These are phyloP conservation scores for Zaprionus tsacasi DNA, from an alignment of 1,140 invertebrate genomes.

Conservation along the genomic window DNA sequence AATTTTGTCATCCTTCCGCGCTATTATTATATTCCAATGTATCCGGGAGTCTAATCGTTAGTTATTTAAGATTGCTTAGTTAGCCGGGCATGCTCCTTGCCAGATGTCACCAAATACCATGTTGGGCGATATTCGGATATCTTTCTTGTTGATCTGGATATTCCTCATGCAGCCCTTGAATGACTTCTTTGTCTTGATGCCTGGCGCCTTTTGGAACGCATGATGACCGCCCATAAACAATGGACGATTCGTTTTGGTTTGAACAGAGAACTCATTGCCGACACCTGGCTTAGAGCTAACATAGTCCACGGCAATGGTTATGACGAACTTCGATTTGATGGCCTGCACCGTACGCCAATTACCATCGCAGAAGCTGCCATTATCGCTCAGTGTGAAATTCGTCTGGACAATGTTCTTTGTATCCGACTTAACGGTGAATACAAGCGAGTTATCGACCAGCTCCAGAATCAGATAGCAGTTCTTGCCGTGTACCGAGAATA, in stretches of 20 bases:
- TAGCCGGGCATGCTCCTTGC: conserved; percentile 89
- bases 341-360: conserved; percentile 91
- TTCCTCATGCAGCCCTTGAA: conserved; percentile 94
- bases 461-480: conserved; percentile 94
- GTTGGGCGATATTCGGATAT: conserved; percentile 86
- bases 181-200: conserved; percentile 87
- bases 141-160: conserved; percentile 87
- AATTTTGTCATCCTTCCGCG: conserved; percentile 36
- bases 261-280: conserved; percentile 87
- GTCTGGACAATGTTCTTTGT: conserved; percentile 90
- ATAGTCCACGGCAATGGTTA: conserved; percentile 73
- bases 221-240: conserved; percentile 96
- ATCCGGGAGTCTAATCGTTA: conserved; percentile 21
- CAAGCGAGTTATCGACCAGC: conserved; percentile 92
- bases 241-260: conserved; percentile 92
- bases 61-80: conserved; percentile 83
- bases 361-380: conserved; percentile 94
- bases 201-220: conserved; percentile 85
- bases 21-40: neutral
- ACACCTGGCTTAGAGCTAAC: conserved; percentile 81
- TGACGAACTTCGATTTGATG: conserved; percentile 80
- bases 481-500: conserved; percentile 92
- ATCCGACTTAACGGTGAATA: conserved; percentile 94
- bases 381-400: conserved; percentile 88
- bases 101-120: conserved; percentile 88